Base-by-base conservation (phyloP, 2,797 vertebrate species). In the Acanthurus leucopareius region DNA sequence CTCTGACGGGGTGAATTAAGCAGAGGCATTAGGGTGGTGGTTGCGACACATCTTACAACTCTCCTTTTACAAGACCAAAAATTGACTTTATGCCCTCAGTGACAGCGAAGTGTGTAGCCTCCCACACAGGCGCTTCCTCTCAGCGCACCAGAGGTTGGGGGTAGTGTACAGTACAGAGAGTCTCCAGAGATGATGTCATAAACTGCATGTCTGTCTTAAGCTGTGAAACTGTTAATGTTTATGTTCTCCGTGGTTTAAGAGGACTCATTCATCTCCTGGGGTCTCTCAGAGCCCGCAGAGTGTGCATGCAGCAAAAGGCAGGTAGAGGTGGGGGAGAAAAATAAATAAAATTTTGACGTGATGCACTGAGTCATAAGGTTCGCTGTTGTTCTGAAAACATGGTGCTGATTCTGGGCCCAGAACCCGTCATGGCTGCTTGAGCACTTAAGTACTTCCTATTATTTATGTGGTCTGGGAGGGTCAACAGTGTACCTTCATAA, bases 391-490 rank as follows among this genome's bases (percentile, higher is more conserved):
- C 81, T 79, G 75, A 90, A 86, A 91, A 90, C 88, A 86, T 59
- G 86, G 86, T 81, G 87, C 84, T 85, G 88, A 92, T 82, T 90
- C 80, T 88, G 88, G 86, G 86, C 84, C 65, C 80, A 69, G 79
- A 89, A 72, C 60, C 63, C 13, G 75, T 90, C 88, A 92, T 22
- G 82, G 86, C 77, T 85, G 80, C 90, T 91, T 88, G 85, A 91
- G 84, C 85, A 80, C 81, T 87, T 84, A 89, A 92, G 90, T 85
- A 86, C 91, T 94, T 94, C 73, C 82, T 88, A 78, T 85, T 87
- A 80, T 89, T 93, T 88, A 85, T 91, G 82, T 86, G 79, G 86
- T 75, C 77, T 52, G 65, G 72, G 69, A 61, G 85, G 69, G 80
- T 89, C 88, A 91, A 87, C 76, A 81, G 76, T 25, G 38, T 47